Percentiles rank a stretch among this genome's conserved stretches.
Evolutionary conservation across 2,797 vertebrate species (phyloP).

Genomic region (Hyperoplus immaculatus): DNA sequence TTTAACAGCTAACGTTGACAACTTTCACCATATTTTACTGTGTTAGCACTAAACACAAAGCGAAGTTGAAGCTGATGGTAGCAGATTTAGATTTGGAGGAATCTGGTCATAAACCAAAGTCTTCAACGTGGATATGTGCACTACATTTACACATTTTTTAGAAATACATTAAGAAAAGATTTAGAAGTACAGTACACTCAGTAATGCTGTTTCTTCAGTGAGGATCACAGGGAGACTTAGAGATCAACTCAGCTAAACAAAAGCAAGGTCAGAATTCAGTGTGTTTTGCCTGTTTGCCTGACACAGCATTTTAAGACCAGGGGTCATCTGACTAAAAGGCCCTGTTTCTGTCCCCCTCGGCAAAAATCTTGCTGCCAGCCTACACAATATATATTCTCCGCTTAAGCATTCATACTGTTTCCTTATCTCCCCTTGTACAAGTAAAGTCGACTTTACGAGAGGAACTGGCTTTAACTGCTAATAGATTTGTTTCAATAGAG

Average conservation of each 20-base stretch:
- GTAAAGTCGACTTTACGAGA: slow-evolving; percentile 41
- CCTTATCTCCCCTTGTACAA: slow-evolving; percentile 29
- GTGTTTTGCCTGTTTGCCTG: background rate
- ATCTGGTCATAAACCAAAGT: background rate
- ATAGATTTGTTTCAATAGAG: slow-evolving; percentile 67
- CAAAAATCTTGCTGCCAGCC: slow-evolving; percentile 2
- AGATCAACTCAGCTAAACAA: slow-evolving; percentile 3
- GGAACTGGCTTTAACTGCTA: slow-evolving; percentile 35
- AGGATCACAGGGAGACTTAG: background rate
- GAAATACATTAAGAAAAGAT: too few species aligned
- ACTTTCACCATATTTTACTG: background rate
- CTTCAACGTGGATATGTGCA: too few species aligned
- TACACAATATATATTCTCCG: slow-evolving; percentile 24
- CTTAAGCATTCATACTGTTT: slow-evolving; percentile 1
- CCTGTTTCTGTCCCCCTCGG: background rate
- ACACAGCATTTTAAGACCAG: slow-evolving; percentile 30
- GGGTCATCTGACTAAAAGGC: slow-evolving; percentile 33
- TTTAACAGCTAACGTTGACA: background rate
- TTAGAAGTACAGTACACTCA: background rate
- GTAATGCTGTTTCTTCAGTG: background rate
- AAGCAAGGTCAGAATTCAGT: slow-evolving; percentile 10
- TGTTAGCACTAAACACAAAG: background rate
- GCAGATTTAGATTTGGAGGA: background rate
- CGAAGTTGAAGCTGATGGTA: background rate
- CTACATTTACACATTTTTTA: too few species aligned